phyloP scores from a whole-genome alignment of 2,888 invertebrate species.

The Celastrina argiolus region DNA sequence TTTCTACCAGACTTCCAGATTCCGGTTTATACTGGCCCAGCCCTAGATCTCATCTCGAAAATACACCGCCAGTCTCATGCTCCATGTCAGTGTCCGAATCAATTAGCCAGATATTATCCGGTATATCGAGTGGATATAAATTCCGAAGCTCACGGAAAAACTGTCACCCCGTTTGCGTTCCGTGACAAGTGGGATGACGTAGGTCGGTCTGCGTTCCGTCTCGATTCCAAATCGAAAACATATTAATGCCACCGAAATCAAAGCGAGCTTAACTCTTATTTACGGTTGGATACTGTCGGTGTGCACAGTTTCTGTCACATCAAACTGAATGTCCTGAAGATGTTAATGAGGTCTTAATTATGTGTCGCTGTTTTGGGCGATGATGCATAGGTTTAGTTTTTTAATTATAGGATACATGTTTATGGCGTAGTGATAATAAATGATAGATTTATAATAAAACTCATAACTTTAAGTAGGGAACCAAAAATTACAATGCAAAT shows the following conservation, averaged over 20 bases:
- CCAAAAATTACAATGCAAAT: neutral
- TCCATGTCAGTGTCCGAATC: slow-evolving; percentile 31
- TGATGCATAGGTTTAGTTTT: neutral
- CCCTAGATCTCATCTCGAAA: slow-evolving; percentile 1
- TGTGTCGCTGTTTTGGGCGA: neutral
- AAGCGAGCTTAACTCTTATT: slow-evolving; percentile 58
- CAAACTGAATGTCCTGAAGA: slow-evolving; percentile 26
- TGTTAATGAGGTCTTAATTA: slow-evolving; percentile 20
- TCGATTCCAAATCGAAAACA: slow-evolving; percentile 65
- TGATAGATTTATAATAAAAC: too few species aligned
- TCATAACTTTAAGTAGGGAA: neutral
- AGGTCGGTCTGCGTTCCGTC: slow-evolving; percentile 58
- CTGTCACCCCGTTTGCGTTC: slow-evolving; percentile 53
- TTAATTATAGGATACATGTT: too few species aligned
- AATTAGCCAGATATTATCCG: slow-evolving; percentile 44
- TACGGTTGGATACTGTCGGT: slow-evolving; percentile 35
- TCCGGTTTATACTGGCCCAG: too few species aligned
- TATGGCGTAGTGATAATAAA: too few species aligned
- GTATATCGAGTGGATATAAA: slow-evolving; percentile 43
- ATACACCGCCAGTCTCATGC: neutral
- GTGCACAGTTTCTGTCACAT: slow-evolving; percentile 31
- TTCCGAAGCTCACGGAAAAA: slow-evolving; percentile 56
- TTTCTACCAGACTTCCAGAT: too few species aligned
- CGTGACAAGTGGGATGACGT: slow-evolving; percentile 63
- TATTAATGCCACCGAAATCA: slow-evolving; percentile 66